Conservation (phyloP, 1,140 invertebrate species). For the Eumeta japonica region DNA sequence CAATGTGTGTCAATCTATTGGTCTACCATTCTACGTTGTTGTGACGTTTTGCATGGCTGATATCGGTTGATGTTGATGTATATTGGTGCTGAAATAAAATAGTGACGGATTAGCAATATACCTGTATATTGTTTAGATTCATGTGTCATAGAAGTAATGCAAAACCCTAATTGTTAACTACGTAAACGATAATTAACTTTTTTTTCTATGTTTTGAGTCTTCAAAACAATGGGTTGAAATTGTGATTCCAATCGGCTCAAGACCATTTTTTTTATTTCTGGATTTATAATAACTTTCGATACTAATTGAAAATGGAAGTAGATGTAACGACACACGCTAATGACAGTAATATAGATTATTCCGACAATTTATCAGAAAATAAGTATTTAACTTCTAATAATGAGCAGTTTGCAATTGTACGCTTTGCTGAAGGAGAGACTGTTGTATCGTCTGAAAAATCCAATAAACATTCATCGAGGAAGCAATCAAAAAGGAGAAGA, state of each 20-base stretch:
- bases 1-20: too few relatives aligned
- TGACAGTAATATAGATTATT: conserved; percentile 41
- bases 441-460: conserved; percentile 25
- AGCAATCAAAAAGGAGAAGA: conserved; percentile 75
- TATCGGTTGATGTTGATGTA: too few relatives aligned
- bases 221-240: conserved; percentile 52
- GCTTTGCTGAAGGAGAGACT: conserved; percentile 41
- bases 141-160: too few relatives aligned
- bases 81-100: too few relatives aligned
- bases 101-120: too few relatives aligned
- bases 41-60: conserved; percentile 54
- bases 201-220: too few relatives aligned
- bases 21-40: conserved; percentile 54
- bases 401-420: conserved; percentile 45
- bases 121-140: too few relatives aligned
- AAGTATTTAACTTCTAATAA: conserved; percentile 43
- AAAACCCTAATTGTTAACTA: too few relatives aligned
- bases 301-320: conserved; percentile 35
- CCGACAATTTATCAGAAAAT: conserved; percentile 41
- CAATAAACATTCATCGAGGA: conserved; percentile 58
- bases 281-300: conserved; percentile 10
- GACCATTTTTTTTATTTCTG: conserved; percentile 27
- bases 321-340: conserved; percentile 32
- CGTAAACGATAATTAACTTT: too few relatives aligned
- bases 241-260: conserved; percentile 41